Base-by-base conservation (phyloP, 2,113 vertebrate genomes). In the Datnioides undecimradiatus region DNA sequence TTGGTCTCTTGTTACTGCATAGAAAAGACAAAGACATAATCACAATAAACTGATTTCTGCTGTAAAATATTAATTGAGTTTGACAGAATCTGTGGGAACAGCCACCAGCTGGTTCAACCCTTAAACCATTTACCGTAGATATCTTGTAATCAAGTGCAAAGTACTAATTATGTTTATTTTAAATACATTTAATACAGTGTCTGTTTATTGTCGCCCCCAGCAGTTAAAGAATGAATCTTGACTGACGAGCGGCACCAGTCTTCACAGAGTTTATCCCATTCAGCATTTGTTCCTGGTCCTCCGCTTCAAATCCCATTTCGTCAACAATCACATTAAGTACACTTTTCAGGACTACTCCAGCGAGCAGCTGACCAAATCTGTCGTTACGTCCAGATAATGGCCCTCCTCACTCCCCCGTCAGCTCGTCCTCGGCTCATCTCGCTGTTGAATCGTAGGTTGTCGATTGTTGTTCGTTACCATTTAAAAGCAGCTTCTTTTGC, bases 401-500 rank as follows among this genome's bases (percentile, higher is more conserved):
- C 29, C 16, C 29, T 52, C n/a, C 77, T 77, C n/a, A 25, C 69
- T 19, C 43, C 63, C 40, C 31, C 2, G 2, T 62, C 31, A 62
- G 60, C 54, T 73, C 58, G 16, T 46, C 68, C 52, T 49, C 7
- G 5, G 29, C 70, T 65, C 48, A 27, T 63, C 71, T 48, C 21
- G 23, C 66, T 55, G 38, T n/a, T 21, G 41, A 64, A 36, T 41
- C 75, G 57, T 59, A 79, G 6, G 13, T 5, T 45, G 12, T 73
- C 63, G 58, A 85, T 64, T 62, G 70, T 57, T 43, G 38, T 38
- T 45, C 70, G 79, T 87, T 84, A 62, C 8, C 80, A 88, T 84
- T 75, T 66, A 64, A 84, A 91, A 90, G 80, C 84, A 43, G 8
- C 16, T 45, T 57, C 23, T 46, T 49, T 79, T n/a, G 23, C 51